Percentiles rank a stretch among this genome's conserved stretches.
Conservation (phyloP, 92 coral and sea anemone species). For the Muricea muricata region DNA sequence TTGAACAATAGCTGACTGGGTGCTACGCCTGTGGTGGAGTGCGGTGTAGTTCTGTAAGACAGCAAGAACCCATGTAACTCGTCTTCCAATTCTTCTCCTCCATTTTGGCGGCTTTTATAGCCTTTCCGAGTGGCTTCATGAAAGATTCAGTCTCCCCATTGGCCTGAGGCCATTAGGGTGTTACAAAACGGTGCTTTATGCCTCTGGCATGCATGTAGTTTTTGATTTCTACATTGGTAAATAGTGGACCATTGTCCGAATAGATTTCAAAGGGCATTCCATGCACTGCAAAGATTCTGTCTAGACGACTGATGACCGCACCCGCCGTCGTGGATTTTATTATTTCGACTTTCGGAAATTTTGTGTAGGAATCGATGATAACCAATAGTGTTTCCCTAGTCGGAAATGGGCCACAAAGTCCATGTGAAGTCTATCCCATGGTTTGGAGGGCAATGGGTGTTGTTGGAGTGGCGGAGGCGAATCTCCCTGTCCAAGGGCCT, state of each 20-base stretch:
- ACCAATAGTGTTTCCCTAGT: constrained; percentile 13
- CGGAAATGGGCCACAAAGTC: too few species aligned
- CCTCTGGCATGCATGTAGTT: background rate
- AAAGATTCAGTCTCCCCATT: constrained; percentile 7
- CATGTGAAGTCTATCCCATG: too few species aligned
- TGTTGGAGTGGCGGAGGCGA: background rate
- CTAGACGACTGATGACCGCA: background rate
- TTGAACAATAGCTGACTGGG: background rate
- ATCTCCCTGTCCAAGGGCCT: too few species aligned
- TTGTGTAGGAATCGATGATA: background rate
- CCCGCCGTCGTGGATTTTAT: background rate
- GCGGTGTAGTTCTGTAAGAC: constrained; percentile 1
- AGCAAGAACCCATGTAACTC: background rate
- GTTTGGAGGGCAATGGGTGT: constrained; percentile 14
- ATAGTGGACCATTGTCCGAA: constrained; percentile 9
- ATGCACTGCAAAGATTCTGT: constrained; percentile 18
- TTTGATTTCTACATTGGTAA: background rate
- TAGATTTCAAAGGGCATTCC: constrained; percentile 14
- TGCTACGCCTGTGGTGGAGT: constrained; percentile 15
- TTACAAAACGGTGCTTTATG: background rate
- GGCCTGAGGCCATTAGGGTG: constrained; percentile 23
- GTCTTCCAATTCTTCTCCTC: background rate
- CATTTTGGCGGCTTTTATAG: constrained; percentile 2
- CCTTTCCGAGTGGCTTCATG: background rate
- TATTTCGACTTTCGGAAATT: constrained; percentile 9